Percentiles rank a stretch among this genome's conserved stretches.
Evolutionary conservation across 2,797 vertebrate genomes (phyloP).

Genomic region (Peromyscus melanophrys): DNA sequence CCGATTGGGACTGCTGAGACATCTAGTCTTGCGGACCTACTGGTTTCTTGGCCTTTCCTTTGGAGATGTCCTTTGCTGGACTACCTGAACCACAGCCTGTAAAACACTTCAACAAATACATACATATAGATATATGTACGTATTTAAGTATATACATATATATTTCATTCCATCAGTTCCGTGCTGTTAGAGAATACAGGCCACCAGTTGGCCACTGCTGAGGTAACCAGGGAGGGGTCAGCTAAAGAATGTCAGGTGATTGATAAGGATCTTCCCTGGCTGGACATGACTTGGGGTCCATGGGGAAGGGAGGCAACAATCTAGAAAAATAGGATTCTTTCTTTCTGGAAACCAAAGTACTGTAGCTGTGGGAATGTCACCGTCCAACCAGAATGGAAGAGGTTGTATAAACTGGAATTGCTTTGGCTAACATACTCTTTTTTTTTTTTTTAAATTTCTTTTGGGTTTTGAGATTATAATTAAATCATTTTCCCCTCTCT

Average conservation of each 20-base stretch:
- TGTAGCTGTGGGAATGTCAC: not conserved
- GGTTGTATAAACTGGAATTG: not conserved
- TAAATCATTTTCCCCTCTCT: not conserved
- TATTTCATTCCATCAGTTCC: not conserved
- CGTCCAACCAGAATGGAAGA: not conserved
- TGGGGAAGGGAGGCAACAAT: not conserved
- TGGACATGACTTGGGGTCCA: not conserved
- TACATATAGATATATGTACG: not conserved
- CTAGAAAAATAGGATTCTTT: not conserved
- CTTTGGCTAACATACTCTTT: not conserved
- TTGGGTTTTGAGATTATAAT: not conserved
- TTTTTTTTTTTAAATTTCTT: not conserved
- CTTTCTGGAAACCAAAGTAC: not conserved
- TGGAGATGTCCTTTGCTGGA: not conserved
- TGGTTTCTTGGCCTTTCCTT: not conserved
- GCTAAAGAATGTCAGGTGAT: not conserved
- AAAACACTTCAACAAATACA: not conserved
- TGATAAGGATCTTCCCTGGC: not conserved
- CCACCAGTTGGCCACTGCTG: not conserved
- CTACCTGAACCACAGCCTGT: not conserved
- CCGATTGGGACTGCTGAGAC: not conserved
- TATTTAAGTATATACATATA: not conserved
- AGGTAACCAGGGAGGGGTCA: not conserved
- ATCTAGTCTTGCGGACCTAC: not conserved
- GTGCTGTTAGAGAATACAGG: not conserved